Evolutionary conservation across 35 echinoderm and acorn worm species (phyloP), one percentile per base, ranked within the genome.

Genomic region (Apostichopus parvimensis): DNA sequence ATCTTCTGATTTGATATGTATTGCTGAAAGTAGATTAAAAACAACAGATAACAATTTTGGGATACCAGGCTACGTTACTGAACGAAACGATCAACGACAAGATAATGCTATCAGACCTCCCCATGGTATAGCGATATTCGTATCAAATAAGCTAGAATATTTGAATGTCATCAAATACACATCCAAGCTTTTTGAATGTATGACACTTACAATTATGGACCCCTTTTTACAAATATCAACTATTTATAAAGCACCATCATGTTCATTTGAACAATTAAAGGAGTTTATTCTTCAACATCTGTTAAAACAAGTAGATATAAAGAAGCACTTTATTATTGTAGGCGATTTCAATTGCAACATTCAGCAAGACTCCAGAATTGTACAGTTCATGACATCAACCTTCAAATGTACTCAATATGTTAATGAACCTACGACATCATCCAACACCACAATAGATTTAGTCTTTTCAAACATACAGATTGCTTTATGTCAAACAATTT

Each of bases 341-440:
- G 82, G 82, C 5, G 82, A 86, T 57, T 86, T 86, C 53, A 86
- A 86, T 24, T 86, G 7, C 6, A 14, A 86, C 53, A 62, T 23
- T 8, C 53, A 86, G 8, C 4, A 55, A 1, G 14, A 86, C 25
- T 28, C 14, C 6, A 83, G 54, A 5, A 53, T 83, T 56, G 6
- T 83, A 3, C 9, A 86, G 1, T 79, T 5, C 45, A 86, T 86
- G 54, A 15, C 6, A 86, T 6, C 28, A 12, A 86, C 14, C 8
- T 57, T 86, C 21, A 4, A 56, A 5, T 86, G 82, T 55, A 12
- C 45, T 14, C 82, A 86, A 86, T 14, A 23, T 86, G 22, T 86
- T 5, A 15, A 4, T 6, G 6, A 54, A 10, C 21, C 82, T 4
- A 86, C 45, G 4, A 86, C 82, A 86, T 18, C 28, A 8, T 14